A percentile compares a stretch with the other conserved stretches of the same genome.
Evolutionary conservation across 2,113 vertebrate genomes (phyloP).

Genomic region (Equus quagga): DNA sequence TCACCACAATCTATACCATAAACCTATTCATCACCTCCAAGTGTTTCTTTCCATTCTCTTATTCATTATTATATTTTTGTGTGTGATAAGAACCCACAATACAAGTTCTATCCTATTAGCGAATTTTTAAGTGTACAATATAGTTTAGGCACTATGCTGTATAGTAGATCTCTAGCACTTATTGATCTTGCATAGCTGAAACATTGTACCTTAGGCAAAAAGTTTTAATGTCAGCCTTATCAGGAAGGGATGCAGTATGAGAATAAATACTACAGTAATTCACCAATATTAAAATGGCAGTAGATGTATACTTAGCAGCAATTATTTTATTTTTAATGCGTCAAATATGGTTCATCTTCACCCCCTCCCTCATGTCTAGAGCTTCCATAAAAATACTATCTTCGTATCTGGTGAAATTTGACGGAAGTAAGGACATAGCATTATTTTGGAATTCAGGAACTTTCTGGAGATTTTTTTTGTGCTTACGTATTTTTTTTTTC

Average conservation of each 20-base stretch:
- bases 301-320: not conserved
- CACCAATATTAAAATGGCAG: not conserved
- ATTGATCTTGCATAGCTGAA: not conserved
- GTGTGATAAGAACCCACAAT: not conserved
- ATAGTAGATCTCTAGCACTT: not conserved
- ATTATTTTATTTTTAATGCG: not conserved
- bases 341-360: not conserved
- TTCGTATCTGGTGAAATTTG: not conserved
- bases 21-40: not conserved
- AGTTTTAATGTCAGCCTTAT: not conserved
- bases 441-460: not conserved
- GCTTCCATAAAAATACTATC: not conserved
- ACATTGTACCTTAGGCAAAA: not conserved
- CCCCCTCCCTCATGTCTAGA: not conserved
- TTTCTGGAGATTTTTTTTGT: not conserved
- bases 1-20: not conserved
- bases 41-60: not conserved
- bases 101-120: not conserved
- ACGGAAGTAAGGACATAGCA: not conserved
- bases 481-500: not conserved
- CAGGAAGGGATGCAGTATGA: not conserved
- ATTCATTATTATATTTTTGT: not conserved
- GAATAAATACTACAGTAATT: not conserved
- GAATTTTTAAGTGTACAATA: not conserved
- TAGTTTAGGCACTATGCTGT: not conserved